Base-by-base conservation (phyloP, 2,797 vertebrate genomes). In the Sebastes cheni region DNA sequence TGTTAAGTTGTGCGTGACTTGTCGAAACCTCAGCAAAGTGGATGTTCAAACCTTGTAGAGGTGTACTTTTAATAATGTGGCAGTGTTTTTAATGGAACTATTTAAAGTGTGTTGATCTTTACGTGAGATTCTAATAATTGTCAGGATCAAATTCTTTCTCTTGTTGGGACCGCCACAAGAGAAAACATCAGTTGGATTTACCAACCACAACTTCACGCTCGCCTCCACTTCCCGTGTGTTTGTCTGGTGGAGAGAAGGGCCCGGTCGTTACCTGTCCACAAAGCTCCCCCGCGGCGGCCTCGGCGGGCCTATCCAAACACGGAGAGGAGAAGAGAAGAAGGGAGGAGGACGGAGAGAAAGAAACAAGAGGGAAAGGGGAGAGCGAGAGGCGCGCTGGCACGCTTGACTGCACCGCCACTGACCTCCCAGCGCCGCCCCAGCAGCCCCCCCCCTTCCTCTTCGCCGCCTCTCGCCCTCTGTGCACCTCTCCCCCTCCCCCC, bases 371-470 rank as follows among this genome's bases (percentile, higher is more conserved):
- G 71, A 75, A 5, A 14, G 73, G 76, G 91, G 85, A 52, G 85
- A 80, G 88, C 46, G 69, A 82, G 90, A 90, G 89, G 87, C 85
- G 67, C 80, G 72, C 87, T 89, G 89, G 80, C 92, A 96, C 68
- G 95, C 95, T 86, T 93, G 90, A 69, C 81, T 88, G 93, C 93
- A 86, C 94, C 72, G 69, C 85, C 89, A 92, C 93, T 86, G 94
- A 95, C 94, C 94, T 96, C 94, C 94, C 94, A 93, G 87, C 82
- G 79, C 82, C 85, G 59, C 83, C 86, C 82, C 81, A 52, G 79
- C 85, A 84, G 75, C 81, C 69, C 75, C 52, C 75, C n/a, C 75
- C 71, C 82, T 80, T 62, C 85, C 84, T 70, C 88, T 88, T 85
- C 88, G 39, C 89, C 75, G 84, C 87, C 90, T 90, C 88, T 90